Evolutionary conservation across 2,113 vertebrate genomes (phyloP), one percentile per base, ranked within the genome.

Genomic region (Lampris incognitus): DNA sequence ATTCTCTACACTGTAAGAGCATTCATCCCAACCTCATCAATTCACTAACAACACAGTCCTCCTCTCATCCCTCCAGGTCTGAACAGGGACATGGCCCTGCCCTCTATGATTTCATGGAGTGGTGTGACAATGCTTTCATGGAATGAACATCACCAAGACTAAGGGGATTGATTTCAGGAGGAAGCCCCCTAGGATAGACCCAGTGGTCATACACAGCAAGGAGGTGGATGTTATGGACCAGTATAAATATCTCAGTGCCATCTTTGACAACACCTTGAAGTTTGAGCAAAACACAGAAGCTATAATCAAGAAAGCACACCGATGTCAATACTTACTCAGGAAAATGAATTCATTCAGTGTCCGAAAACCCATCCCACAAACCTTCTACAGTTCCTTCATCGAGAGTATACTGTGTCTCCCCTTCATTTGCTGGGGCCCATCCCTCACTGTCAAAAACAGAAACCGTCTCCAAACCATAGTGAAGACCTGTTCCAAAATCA

Each of bases 401-500:
- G 42, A 64, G 40, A 64, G 61, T 11, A 48, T 64, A 36, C 61
- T 64, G 61, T 64, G 42, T 64, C 24, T 64, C 38, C 39, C 57
- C 8, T 59, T 10, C 24, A 56, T 6, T 2, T 56, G 54, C 54
- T 56, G 54, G 54, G 39, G 39, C 39, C 24, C 59, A 61, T 61
- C 59, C 38, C 11, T 61, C 40, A 39, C 38, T 42, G 38, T 61
- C 59, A 61, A 61, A 46, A 46, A 46, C 44, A 46, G 44, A 46
- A 46, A 46, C 44, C 44, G 1, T 7, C 44, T 46, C 44, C 44
- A 46, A 46, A 46, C 44, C 44, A 46, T 46, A 46, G 44, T 46
- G 7, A 46, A 46, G 4, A 46, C 44, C 44, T 46, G 44, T 7
- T 46, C 44, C 4, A 46, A 46, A 46, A 46, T 46, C 4, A 46